Base-by-base conservation (phyloP, 2,113 vertebrate species). In the Carassius auratus region DNA sequence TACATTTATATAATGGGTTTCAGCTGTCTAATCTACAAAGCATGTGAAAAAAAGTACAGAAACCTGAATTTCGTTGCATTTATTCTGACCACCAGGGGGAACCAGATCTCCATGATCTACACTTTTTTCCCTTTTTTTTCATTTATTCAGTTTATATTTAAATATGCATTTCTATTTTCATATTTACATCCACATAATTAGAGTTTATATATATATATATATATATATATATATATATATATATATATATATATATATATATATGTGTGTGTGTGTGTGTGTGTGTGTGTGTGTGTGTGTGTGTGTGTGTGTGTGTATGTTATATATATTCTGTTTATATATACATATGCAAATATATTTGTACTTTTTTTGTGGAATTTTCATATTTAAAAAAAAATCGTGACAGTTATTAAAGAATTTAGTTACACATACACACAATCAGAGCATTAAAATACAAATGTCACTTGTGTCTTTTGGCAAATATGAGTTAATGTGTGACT, bases 1-100 rank as follows among this genome's bases (percentile, higher is more conserved):
- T 3, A 48, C 10, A 48, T 48, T 48, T 48, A 75, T 12, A 75
- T 17, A 52, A 30, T 30, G 3, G 13, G 1, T 26, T 30, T 8
- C 23, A 48, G 26, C 48, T 76, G 7, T 76, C 45, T 52, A 76
- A 7, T 30, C 7, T 52, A 71, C 33, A 71, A 71, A 10, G 15
- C 19, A 38, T 69, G 48, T 52, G 8, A 4, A 52, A 26, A 76
- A 50, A 42, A 36, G 76, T 61, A 36, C 19, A 13, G 5, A 62
- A 62, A 23, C n/a, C 13, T 62, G 13, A n/a, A 55, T 55, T n/a
- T 14, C 15, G 75, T 77, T 61, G 8, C 33, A 50, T 64, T 80
- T 64, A 45, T 73, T 73, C 6, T 3, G 48, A 86, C 92, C 96
- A 93, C 94, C 96, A 96, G 96, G 90, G 95, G 95, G 96, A 94